Evolutionary conservation across 2,888 invertebrate species (phyloP), one percentile per base, ranked within the genome.

Genomic region (Chaetoderma sp.): DNA sequence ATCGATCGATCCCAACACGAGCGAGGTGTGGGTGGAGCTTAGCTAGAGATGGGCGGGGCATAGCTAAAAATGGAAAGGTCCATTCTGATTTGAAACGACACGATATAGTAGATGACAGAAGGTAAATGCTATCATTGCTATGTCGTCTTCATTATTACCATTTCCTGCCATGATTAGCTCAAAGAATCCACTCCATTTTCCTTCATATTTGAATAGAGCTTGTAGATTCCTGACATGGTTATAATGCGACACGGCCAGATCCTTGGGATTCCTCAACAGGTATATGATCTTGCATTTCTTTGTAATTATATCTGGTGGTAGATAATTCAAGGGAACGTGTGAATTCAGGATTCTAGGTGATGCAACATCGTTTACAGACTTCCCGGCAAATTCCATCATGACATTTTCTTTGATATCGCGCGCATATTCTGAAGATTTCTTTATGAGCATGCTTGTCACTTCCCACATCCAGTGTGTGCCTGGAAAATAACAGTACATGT

Each of bases 401-500:
- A 68, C 65, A 1, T 70, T 72, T 47, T 75, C 77, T 64, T 78
- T 78, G 21, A 73, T 69, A n/a, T 65, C 59, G 8, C 64, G 66
- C 5, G 73, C 60, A 27, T 76, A 56, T 44, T 76, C 73, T 3
- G 78, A 68, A 47, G 71, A 68, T 55, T 66, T 63, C 52, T 70
- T 68, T 0, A 67, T 52, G 39, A 77, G 52, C 77, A 77, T 77
- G 30, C 71, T 67, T 27, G 71, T 66, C 32, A 78, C 66, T 62
- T 78, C 78, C 75, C 76, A 76, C 39, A 78, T 25, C 78, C 78
- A 78, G 47, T 78, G 78, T 4, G 76, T 78, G 0, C 78, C 78
- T 71, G 27, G 4, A 39, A 27, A 32, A 23, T 16, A 4, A 27
- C 23, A 23, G 27, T 25, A 54, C 13, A 16, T 8, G 10, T 16